A percentile compares a stretch with the other conserved stretches of the same genome.
phyloP scores from a whole-genome alignment of 2,888 invertebrate genomes.

The Aphidoletes aphidimyza region DNA sequence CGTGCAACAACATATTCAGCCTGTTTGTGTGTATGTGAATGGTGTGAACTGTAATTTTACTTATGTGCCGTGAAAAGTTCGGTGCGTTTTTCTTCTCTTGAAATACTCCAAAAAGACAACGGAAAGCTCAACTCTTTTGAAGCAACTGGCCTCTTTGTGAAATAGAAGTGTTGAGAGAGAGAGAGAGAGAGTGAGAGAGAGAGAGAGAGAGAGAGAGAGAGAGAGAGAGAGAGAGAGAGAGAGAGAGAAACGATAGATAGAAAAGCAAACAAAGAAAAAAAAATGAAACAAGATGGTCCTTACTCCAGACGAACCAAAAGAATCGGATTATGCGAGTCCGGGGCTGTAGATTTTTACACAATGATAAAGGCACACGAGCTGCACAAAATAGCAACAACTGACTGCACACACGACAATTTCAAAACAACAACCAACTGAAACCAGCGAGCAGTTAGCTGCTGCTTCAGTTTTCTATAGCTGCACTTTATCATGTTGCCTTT shows the following conservation, averaged over 20 bases:
- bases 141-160: too few relatives aligned
- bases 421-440: too few relatives aligned
- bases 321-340: not conserved
- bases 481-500: slow-evolving; percentile 23
- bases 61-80: not conserved
- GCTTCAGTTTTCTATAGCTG: slow-evolving; percentile 28
- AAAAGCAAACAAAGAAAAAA: too few relatives aligned
- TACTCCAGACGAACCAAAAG: not conserved
- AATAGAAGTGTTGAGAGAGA: not conserved
- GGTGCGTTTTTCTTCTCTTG: not conserved
- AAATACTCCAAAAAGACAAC: not conserved
- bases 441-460: slow-evolving; percentile 6
- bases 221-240: too few relatives aligned
- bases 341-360: slow-evolving; percentile 7
- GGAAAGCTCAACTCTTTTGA: not conserved
- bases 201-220: too few relatives aligned
- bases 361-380: not conserved
- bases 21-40: slow-evolving; percentile 8
- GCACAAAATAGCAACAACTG: slow-evolving; percentile 8
- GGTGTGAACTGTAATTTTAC: slow-evolving; percentile 26
- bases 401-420: not conserved
- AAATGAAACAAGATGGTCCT: too few relatives aligned
- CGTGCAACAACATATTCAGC: not conserved
- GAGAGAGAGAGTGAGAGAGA: too few relatives aligned
- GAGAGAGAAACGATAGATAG: too few relatives aligned